Percentiles rank a stretch among this genome's conserved stretches.
Evolutionary conservation across 2,113 vertebrate genomes (phyloP).

Genomic region (Dasyurus viverrinus): DNA sequence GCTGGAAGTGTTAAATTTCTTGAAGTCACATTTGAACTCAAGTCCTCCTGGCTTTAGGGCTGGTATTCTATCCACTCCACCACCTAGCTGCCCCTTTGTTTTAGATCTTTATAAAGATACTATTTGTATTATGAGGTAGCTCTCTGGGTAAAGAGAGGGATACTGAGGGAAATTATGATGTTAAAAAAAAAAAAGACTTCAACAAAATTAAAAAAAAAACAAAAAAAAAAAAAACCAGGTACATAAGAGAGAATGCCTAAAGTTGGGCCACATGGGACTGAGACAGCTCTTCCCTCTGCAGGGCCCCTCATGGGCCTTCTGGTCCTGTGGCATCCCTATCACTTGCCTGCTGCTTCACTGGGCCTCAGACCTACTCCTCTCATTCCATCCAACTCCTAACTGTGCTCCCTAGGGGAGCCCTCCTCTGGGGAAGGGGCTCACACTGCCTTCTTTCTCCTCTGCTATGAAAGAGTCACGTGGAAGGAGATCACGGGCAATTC

Average conservation of each 20-base stretch:
- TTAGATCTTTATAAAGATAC: background rate
- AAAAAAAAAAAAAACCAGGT: background rate
- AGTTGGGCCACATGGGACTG: background rate
- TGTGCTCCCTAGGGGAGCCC: background rate
- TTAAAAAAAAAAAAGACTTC: background rate
- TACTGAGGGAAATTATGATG: background rate
- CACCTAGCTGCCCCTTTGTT: background rate
- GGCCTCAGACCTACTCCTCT: background rate
- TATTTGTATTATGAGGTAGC: background rate
- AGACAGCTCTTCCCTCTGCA: background rate
- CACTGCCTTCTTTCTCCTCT: too few species aligned
- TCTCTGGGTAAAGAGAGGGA: background rate
- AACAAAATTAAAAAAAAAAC: background rate
- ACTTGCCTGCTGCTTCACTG: too few species aligned
- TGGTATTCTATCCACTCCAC: too few species aligned
- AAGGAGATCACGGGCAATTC: background rate
- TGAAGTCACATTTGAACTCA: too few species aligned
- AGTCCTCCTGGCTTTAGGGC: too few species aligned
- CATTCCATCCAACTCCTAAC: background rate
- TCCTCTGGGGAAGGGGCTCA: background rate
- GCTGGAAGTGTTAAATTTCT: too few species aligned
- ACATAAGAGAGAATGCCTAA: background rate
- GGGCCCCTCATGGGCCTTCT: background rate
- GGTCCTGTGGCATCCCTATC: background rate
- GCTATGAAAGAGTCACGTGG: background rate